Conservation (phyloP, 2,888 invertebrate species). For the Chromoteleia sp. region DNA sequence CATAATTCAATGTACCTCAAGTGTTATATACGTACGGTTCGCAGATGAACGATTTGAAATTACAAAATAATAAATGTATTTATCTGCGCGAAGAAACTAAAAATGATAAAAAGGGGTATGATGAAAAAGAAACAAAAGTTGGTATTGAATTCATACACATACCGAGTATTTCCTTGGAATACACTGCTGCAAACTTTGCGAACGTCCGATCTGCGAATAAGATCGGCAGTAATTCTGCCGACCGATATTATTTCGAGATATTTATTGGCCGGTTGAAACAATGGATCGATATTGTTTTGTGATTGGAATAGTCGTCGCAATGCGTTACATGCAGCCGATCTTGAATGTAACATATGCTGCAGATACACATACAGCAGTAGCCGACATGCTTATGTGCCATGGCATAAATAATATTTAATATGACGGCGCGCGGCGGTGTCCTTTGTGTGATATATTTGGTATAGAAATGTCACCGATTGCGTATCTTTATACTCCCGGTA, state of each 20-base stretch:
- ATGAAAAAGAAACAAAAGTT: conserved; percentile 13
- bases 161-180: conserved; percentile 39
- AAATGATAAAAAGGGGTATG: conserved; percentile 15
- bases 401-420: conserved; percentile 85
- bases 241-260: conserved; percentile 79
- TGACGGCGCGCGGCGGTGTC: conserved; percentile 80
- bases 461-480: conserved; percentile 84
- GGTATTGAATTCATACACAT: conserved; percentile 64
- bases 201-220: conserved; percentile 61
- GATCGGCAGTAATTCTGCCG: conserved; percentile 71
- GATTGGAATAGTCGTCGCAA: conserved; percentile 78
- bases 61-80: conserved; percentile 41
- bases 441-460: conserved; percentile 84
- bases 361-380: conserved; percentile 55
- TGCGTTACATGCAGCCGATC: conserved; percentile 68
- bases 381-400: conserved; percentile 76
- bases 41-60: conserved; percentile 17
- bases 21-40: background rate
- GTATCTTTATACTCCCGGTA: conserved; percentile 77
- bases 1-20: background rate
- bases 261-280: conserved; percentile 82
- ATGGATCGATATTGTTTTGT: conserved; percentile 85
- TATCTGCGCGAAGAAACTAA: conserved; percentile 4
- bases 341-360: conserved; percentile 64
- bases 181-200: conserved; percentile 27